These are phyloP conservation scores for Clamator glandarius DNA, from an alignment of 2,797 vertebrate genomes.

Conservation along the genomic window DNA sequence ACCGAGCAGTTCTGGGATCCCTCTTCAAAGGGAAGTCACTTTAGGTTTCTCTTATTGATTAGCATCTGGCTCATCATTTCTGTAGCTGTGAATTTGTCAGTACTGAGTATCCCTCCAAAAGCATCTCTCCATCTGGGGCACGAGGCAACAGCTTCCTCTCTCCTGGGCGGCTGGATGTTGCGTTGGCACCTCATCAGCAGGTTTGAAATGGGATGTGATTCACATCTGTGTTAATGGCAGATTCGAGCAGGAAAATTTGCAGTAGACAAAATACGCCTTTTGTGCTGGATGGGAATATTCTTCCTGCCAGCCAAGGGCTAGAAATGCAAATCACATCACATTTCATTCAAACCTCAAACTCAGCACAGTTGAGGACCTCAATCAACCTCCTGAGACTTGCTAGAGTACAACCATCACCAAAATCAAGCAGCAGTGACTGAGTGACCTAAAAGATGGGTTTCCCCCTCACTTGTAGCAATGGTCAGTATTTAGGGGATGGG, in stretches of 20 bases:
- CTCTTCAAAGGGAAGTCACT: neutral
- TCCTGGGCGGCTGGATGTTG: neutral
- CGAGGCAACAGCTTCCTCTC: neutral
- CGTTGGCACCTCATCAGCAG: neutral
- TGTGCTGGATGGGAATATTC: neutral
- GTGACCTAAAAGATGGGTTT: fast-evolving
- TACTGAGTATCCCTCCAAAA: neutral
- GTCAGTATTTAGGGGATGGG: neutral
- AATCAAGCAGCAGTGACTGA: neutral
- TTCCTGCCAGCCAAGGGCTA: neutral
- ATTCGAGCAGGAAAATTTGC: neutral
- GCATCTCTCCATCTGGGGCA: neutral
- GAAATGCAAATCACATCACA: neutral
- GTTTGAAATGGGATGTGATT: neutral
- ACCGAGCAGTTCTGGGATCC: neutral
- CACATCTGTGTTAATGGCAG: neutral
- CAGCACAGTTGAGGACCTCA: neutral
- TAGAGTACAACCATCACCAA: neutral
- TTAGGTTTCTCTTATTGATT: neutral
- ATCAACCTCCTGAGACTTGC: neutral
- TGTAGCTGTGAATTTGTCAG: neutral
- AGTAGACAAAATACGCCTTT: neutral
- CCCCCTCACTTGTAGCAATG: neutral
- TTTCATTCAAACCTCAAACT: neutral
- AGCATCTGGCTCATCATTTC: neutral